Conservation (phyloP, 37 sponge, comb jelly and placozoan species). For the Sycon ciliatum region DNA sequence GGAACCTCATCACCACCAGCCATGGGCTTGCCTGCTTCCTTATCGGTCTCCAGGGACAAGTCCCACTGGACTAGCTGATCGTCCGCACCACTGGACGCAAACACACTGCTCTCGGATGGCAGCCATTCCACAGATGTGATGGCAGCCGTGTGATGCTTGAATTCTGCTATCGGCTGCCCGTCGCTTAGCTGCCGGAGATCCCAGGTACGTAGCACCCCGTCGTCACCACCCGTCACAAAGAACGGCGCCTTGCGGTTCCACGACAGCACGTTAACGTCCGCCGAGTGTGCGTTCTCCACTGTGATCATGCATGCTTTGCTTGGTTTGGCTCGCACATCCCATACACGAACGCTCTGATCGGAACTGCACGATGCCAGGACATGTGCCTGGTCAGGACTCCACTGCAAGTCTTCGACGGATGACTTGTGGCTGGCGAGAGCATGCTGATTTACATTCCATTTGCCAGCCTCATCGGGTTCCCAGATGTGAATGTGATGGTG, state of each 20-base stretch:
- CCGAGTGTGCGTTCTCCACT: constrained; percentile 67
- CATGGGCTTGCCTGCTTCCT: constrained; percentile 22
- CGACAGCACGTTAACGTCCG: constrained; percentile 92
- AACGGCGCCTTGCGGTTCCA: constrained; percentile 87
- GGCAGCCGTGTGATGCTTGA: constrained; percentile 85
- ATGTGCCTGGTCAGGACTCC: constrained; percentile 92
- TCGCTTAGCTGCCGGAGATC: constrained; percentile 77
- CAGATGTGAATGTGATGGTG: constrained; percentile 76
- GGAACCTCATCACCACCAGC: constrained; percentile 45
- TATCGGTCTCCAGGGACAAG: constrained; percentile 80
- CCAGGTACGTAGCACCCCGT: constrained; percentile 89
- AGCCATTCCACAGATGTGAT: constrained; percentile 95
- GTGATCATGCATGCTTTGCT: constrained; percentile 91
- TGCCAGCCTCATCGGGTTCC: constrained; percentile 47
- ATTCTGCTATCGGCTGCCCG: constrained; percentile 53
- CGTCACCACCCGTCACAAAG: constrained; percentile 89
- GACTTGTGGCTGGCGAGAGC: constrained; percentile 65
- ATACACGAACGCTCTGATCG: constrained; percentile 75
- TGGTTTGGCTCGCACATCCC: constrained; percentile 78
- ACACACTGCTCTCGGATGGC: constrained; percentile 76
- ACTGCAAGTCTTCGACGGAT: constrained; percentile 94
- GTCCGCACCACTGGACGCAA: constrained; percentile 88
- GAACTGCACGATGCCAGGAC: constrained; percentile 91
- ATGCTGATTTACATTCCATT: constrained; percentile 77
- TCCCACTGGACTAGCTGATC: constrained; percentile 94